Evolutionary conservation across 2,113 vertebrate genomes (phyloP), one percentile per base, ranked within the genome.

Genomic region (Bubo scandiacus): DNA sequence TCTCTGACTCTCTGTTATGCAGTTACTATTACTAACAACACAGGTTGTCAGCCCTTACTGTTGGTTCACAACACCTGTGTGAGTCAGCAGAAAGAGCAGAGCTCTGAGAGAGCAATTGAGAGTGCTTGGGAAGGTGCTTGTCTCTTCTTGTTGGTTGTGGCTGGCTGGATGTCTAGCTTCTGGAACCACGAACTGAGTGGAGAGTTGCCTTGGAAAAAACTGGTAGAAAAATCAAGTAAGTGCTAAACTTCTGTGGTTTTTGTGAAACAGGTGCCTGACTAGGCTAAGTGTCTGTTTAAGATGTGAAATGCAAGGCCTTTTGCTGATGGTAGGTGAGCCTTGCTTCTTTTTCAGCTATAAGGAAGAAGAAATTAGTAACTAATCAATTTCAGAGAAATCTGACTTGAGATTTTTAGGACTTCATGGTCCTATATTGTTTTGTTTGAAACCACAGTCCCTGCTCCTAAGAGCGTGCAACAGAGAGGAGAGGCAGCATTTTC

Each of bases 151-250:
- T 45, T 83, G 32, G 9, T n/a, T 59, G 14, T 27, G 43, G 15
- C 4, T 52, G 51, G 16, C 7, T 70, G 0, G 0, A 11, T 16
- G 16, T 20, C 17, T 29, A 12, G 12, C 38, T 72, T 16, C 30
- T 73, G 30, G 26, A 79, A 59, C 12, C 1, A 1, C 8, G 18
- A 79, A 47, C 18, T 42, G 22, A 61, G 11, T 15, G 9, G 9
- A 22, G 40, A 73, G 40, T 22, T 62, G 59, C 7, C 30, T 84
- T 55, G 21, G 52, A 4, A 61, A 72, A 38, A 45, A 71, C 21
- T 2, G 12, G 11, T 32, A 9, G 61, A 43, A 67, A 68, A 51
- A 34, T 47, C 26, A 49, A 42, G 58, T 66, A 19, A n/a, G 22
- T 38, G 32, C 13, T 42, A 36, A 15, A 13, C 1, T 67, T 73